Base-by-base conservation (phyloP, 2,888 invertebrate species). In the Monopis laevigella region DNA sequence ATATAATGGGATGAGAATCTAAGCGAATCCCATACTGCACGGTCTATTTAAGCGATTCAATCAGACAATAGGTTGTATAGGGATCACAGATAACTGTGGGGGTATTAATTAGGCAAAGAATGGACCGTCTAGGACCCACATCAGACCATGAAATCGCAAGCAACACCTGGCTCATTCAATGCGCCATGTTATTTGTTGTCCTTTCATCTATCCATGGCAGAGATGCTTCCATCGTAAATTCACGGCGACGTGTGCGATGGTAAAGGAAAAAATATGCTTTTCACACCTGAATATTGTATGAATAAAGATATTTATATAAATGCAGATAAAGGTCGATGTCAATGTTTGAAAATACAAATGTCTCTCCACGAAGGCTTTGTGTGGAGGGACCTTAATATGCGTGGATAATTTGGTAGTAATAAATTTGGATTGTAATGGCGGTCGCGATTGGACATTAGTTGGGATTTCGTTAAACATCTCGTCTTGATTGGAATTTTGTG, bases 191-290 rank as follows among this genome's bases (percentile, higher is more conserved):
- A 77, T 78, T 78, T 78, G 75, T 78, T 75, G 75, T 77, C 73
- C 73, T 68, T 12, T 12, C 32, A 13, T 17, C n/a, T n/a, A n/a
- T n/a, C n/a, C n/a, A n/a, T n/a, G n/a, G n/a, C n/a, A n/a, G n/a
- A n/a, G n/a, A n/a, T n/a, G n/a, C n/a, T n/a, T n/a, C n/a, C 69
- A 74, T 78, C 78, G 75, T 80, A 80, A 80, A 80, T 78, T 61
- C 70, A 63, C 66, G 73, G 71, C 78, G 74, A 77, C 74, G 78
- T 78, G 75, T 75, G 74, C 73, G 74, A 74, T 67, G 75, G 67
- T 72, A 64, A 65, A 71, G 63, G 64, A 72, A 75, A 74, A 74
- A 75, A 72, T 55, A 7, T 36, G 69, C 73, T 65, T 69, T 77
- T 72, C 72, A 75, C 74, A 70, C 73, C 63, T 58, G 55, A 49